Evolutionary conservation across 2,113 vertebrate species (phyloP).

Genomic region (Columbina picui): DNA sequence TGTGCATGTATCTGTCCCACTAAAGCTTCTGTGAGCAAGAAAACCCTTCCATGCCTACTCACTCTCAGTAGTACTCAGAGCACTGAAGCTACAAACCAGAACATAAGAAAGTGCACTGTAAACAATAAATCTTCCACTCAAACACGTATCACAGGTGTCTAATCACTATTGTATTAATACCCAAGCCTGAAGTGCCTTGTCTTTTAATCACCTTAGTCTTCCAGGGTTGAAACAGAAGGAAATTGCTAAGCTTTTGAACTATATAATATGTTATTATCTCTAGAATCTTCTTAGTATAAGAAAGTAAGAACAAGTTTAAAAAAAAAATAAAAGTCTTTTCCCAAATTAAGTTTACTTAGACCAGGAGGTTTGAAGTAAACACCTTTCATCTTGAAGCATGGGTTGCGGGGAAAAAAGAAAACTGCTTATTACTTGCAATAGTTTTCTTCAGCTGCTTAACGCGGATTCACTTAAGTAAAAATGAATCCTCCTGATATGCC

Average conservation of each 20-base stretch:
- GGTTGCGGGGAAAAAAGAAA: neutral
- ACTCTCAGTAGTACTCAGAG: neutral
- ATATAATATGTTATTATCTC: neutral
- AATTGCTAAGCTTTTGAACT: neutral
- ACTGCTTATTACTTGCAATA: conserved; percentile 14
- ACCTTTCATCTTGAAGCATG: neutral
- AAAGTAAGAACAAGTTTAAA: neutral
- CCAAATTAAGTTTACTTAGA: neutral
- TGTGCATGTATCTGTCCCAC: neutral
- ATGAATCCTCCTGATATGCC: conserved; percentile 55
- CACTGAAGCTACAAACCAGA: neutral
- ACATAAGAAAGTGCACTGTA: neutral
- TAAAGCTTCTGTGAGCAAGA: neutral
- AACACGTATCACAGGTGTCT: no score
- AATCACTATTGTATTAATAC: no score
- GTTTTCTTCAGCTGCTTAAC: conserved; percentile 19
- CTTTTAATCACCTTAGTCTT: neutral
- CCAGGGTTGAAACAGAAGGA: neutral
- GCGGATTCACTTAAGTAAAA: conserved; percentile 63
- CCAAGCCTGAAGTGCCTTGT: neutral
- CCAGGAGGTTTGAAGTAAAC: neutral
- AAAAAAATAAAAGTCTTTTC: neutral
- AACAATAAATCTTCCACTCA: neutral
- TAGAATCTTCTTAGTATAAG: neutral
- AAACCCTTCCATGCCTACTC: neutral